Evolutionary conservation across 2,797 vertebrate genomes (phyloP), one percentile per base, ranked within the genome.

Genomic region (Capromys pilorides): DNA sequence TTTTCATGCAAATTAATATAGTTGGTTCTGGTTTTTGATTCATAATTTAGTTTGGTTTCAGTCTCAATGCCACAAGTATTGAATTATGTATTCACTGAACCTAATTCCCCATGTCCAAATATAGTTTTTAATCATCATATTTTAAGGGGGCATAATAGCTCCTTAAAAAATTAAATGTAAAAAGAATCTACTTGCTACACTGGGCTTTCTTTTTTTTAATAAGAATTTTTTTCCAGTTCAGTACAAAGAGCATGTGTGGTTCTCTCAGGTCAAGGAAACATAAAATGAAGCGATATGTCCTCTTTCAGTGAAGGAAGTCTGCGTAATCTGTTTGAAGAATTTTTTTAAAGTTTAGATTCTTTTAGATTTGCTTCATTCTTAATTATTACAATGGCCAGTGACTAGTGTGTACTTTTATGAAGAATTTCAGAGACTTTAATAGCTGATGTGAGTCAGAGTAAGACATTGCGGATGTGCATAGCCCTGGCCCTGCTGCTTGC

Each of bases 31-130:
- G 21, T 14, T 95, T 95, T 96, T 87, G 59, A 86, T 92, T 96
- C 79, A 96, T 94, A 94, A 95, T 92, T 96, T 87, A 97, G 71
- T 82, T 96, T 93, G 77, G 71, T 87, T 94, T 96, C 39, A 69
- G 61, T 95, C 36, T 73, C 61, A 61, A 8, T 94, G 88, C 61
- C 80, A 67, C 66, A 92, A 75, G 36, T 81, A 80, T 79, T 96
- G 62, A 93, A 92, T 96, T 96, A 92, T 93, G 22, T 81, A 86
- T 92, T 94, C 64, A 89, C 22, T 18, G 39, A 96, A 85, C n/a
- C 71, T 87, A 89, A 85, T 88, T 95, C 67, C 92, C 64, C 88
- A 91, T 86, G 66, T 19, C 54, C 64, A 88, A 91, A 73, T 83
- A 69, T 78, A 86, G 31, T 41, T 93, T 95, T 91, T 95, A 85